Evolutionary conservation across 2,113 vertebrate genomes (phyloP), one percentile per base, ranked within the genome.

Genomic region (Bathybates hornii): DNA sequence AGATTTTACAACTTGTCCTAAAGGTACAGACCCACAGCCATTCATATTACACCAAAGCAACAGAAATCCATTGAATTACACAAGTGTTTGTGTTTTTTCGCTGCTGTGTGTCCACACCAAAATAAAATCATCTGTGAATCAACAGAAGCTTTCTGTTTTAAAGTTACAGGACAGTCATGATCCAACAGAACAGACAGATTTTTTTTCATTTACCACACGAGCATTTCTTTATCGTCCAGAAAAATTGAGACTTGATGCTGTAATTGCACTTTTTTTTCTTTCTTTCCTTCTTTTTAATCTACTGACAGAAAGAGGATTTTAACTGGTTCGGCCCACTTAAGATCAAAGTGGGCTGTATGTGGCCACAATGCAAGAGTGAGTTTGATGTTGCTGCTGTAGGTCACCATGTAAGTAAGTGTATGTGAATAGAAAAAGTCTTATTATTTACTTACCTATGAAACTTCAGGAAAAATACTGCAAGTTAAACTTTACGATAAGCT

Each of bases 131-230:
- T 61, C 14, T 34, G 29, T 34, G 5, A 61, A 61, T 61, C 9
- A 61, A 61, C 57, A 19, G 29, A 61, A 34, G 29, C 29, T 17
- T 61, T 34, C 29, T 61, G 16, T 61, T 61, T 61, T 6, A 61
- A 34, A 61, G 29, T 59, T 59, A 29, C 56, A 29, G 56, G 56
- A 29, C 27, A 59, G 56, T 0, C 27, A 59, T 32, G 56, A 32
- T 0, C 56, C 7, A 0, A 32, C 7, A 59, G 7, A 59, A 59
- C 14, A 0, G 56, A 59, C 24, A 61, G 59, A 0, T 17, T 61
- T 4, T 19, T 57, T 29, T 29, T 19, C 14, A 34, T 19, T 63
- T 63, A 63, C 13, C 56, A 59, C 29, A 63, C 9, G 2, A 34
- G 1, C 17, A 34, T 63, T 19, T 63, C 29, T 63, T 34, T 34